These are phyloP conservation scores for Amphiduros pacificus DNA, from an alignment of 2,888 invertebrate genomes.

Conservation along the genomic window DNA sequence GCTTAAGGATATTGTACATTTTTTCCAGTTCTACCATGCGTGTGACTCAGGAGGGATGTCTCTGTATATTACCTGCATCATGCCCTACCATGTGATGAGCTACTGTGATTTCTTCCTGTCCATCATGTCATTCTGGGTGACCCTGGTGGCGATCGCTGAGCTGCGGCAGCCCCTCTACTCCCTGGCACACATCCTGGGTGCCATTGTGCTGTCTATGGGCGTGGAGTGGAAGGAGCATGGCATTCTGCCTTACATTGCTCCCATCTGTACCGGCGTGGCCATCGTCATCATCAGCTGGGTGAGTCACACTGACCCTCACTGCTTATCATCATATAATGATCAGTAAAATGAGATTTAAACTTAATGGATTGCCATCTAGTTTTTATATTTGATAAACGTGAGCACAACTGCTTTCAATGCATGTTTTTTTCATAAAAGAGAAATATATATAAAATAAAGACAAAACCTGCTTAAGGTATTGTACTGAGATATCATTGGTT, in stretches of 20 bases:
- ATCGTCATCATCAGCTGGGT: slow-evolving; percentile 74
- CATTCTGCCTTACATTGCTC: slow-evolving; percentile 76
- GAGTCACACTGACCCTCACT: neutral
- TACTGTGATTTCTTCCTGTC: slow-evolving; percentile 89
- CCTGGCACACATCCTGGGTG: slow-evolving; percentile 74
- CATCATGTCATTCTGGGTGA: slow-evolving; percentile 85
- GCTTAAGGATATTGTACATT: too few relatives aligned
- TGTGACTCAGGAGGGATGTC: slow-evolving; percentile 73
- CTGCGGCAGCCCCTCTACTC: slow-evolving; percentile 60
- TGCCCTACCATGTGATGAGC: slow-evolving; percentile 75
- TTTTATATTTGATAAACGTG: neutral
- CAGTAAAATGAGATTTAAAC: neutral
- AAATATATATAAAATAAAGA: neutral
- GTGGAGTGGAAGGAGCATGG: slow-evolving; percentile 83
- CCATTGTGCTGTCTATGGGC: slow-evolving; percentile 76
- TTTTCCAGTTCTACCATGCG: slow-evolving; percentile 86
- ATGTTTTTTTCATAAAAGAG: neutral
- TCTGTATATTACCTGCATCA: slow-evolving; percentile 77
- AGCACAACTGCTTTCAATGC: neutral
- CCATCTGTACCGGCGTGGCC: slow-evolving; percentile 71
- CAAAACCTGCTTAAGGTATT: neutral
- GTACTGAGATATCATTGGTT: neutral
- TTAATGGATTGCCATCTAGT: neutral
- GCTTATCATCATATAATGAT: neutral
- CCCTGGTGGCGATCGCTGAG: slow-evolving; percentile 81